Base-by-base conservation (phyloP, 2,888 invertebrate genomes). In the Cenopis cana region DNA sequence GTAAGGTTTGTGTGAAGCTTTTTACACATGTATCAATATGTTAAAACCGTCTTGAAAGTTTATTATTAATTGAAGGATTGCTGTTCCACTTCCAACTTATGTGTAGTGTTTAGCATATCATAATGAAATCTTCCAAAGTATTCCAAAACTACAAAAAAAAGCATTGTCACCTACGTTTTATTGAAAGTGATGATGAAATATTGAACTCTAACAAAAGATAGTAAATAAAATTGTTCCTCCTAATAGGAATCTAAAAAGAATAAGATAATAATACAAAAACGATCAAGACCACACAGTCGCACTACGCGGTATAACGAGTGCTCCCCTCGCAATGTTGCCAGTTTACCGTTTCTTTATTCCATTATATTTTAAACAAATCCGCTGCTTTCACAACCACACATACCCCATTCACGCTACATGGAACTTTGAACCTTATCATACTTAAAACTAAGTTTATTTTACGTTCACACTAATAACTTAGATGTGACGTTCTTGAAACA, bases 341-440 rank as follows among this genome's bases (percentile, higher is more conserved):
- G 90, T 91, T 89, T 89, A 91, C 91, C 90, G 91, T 91, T 92
- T 91, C 92, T 92, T 93, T 91, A 92, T 93, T 90, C 91, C 91
- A 93, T 93, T 92, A 92, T 91, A 87, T 86, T 90, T 89, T 89
- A 91, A 91, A 90, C 86, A 90, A 90, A 91, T 91, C 65, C 29
- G 10, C 18, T 38, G 65, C 17, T 46, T 46, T 41, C 29, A 65
- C 38, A 56, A 64, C 24, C 36, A 54, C 38, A 64, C 38, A 64
- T 36, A 38, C 24, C 20, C 52, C 52, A 38, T 20, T 54, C n/a
- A 14, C 20, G 8, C 5, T 20, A 20, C n/a, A n/a, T 36, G 10
- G n/a, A 54, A 64, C n/a, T 64, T n/a, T 54, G 33, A 64, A 24
- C 64, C 33, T 9, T 36, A 11, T 6, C 8, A 0, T 38, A 36